Evolutionary conservation across 2,797 vertebrate species (phyloP).

Genomic region (Spatula clypeata): DNA sequence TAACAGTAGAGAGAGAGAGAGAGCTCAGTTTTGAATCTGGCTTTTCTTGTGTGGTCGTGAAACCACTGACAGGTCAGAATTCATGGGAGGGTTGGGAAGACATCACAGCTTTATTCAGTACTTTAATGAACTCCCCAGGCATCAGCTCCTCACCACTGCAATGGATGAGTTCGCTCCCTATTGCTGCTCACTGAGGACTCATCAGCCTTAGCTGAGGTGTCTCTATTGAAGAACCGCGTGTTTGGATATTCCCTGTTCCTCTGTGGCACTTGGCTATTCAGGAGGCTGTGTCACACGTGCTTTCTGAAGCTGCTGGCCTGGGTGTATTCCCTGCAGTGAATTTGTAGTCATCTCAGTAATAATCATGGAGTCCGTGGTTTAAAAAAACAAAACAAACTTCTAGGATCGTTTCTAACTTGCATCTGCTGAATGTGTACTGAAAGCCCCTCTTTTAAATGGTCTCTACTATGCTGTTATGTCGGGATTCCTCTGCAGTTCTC

Average conservation of each 20-base stretch:
- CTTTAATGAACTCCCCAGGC: background rate
- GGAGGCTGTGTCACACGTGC: background rate
- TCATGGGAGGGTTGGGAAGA: background rate
- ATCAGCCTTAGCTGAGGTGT: constrained; percentile 13
- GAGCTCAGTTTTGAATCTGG: background rate
- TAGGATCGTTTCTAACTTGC: background rate
- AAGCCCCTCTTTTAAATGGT: background rate
- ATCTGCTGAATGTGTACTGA: background rate
- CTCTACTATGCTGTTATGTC: accelerated
- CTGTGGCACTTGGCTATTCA: background rate
- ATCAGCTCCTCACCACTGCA: background rate
- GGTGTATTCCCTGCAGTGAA: accelerated
- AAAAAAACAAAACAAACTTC: background rate
- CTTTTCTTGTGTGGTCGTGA: background rate
- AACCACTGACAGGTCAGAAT: background rate
- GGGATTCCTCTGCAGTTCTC: background rate
- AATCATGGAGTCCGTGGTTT: background rate
- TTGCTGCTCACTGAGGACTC: background rate
- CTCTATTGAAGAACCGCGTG: background rate
- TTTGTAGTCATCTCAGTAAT: background rate
- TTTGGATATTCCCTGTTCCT: background rate
- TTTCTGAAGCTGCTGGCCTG: background rate
- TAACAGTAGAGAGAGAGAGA: background rate
- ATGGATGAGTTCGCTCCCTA: background rate
- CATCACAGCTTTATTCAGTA: background rate